phyloP scores from a whole-genome alignment of 2,797 vertebrate genomes.

The Pseudochirops cupreus region DNA sequence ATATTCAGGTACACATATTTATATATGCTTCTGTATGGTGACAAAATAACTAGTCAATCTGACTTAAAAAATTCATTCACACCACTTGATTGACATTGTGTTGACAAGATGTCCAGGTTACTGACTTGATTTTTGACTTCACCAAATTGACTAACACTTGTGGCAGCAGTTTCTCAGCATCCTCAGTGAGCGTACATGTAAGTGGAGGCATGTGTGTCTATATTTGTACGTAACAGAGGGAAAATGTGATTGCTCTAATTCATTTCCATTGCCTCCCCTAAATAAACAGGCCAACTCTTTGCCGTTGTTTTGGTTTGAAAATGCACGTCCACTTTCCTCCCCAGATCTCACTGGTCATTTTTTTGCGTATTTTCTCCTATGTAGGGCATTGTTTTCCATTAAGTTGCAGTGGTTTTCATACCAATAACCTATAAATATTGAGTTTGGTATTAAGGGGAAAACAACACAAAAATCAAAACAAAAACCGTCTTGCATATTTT shows the following conservation, averaged over 20 bases:
- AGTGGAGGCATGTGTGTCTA: background rate
- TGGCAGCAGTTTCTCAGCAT: background rate
- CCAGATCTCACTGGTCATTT: rapidly evolving
- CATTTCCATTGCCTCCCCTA: background rate
- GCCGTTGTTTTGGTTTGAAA: background rate
- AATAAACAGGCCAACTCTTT: background rate
- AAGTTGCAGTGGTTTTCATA: background rate
- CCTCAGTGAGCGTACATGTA: background rate
- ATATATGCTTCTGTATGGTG: background rate
- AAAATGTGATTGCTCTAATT: background rate
- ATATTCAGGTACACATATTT: background rate
- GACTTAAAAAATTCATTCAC: background rate
- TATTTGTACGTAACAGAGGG: background rate
- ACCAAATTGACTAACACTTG: rapidly evolving
- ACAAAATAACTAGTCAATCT: background rate
- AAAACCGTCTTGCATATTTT: constrained; percentile 15
- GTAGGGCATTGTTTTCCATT: background rate
- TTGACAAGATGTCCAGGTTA: background rate
- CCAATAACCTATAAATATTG: constrained; percentile 3
- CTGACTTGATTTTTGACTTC: background rate
- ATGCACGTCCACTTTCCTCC: rapidly evolving
- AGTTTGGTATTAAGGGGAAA: constrained; percentile 37
- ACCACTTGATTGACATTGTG: background rate
- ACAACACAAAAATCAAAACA: background rate
- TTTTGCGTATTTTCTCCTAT: background rate